A percentile compares a stretch with the other conserved stretches of the same genome.
These are phyloP conservation scores for Epizoanthus rinbou DNA, from an alignment of 92 coral and sea anemone genomes.

Conservation along the genomic window DNA sequence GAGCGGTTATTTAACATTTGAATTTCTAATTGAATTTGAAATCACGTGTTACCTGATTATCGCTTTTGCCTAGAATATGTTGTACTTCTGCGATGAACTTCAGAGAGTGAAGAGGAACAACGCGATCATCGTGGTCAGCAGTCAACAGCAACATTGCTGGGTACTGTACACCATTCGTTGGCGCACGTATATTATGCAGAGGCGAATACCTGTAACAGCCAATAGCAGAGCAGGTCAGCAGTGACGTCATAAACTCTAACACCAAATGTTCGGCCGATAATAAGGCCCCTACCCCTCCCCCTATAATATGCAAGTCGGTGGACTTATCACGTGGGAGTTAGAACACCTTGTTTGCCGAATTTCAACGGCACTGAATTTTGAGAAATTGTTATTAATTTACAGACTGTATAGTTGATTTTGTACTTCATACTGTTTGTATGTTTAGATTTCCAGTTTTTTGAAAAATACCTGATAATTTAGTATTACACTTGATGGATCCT, in stretches of 20 bases:
- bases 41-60: constrained; percentile 73
- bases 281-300: no score
- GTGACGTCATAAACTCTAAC: neutral
- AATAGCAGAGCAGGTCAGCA: neutral
- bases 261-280: neutral
- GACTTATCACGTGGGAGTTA: no score
- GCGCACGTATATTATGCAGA: constrained; percentile 85
- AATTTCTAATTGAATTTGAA: neutral
- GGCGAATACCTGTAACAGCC: constrained; percentile 82
- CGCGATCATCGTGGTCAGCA: constrained; percentile 99
- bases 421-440: no score
- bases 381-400: no score
- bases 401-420: no score
- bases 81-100: constrained; percentile 93
- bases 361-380: no score
- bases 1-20: neutral
- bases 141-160: constrained; percentile 91
- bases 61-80: constrained; percentile 72
- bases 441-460: no score
- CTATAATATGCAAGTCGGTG: no score
- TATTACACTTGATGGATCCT: no score
- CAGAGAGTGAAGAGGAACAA: constrained; percentile 94
- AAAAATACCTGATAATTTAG: no score
- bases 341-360: no score
- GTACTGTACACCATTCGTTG: constrained; percentile 89